Base-by-base conservation (phyloP, 1,140 invertebrate genomes). In the Mamestra configurata region DNA sequence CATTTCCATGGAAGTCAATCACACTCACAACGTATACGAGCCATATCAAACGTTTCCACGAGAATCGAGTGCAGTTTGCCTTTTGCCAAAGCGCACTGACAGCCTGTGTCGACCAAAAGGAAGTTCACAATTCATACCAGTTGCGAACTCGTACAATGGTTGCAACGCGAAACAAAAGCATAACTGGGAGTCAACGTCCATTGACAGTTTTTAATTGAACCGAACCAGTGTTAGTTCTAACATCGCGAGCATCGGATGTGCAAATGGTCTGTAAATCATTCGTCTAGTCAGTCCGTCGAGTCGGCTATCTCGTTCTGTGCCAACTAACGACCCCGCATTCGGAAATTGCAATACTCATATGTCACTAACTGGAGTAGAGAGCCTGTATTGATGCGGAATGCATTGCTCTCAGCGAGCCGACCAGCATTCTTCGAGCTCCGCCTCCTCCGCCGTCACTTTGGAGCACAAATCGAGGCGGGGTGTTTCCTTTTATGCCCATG, bases 291-390 rank as follows among this genome's bases (percentile, higher is more conserved):
- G 85, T 87, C 82, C 85, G 85, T 88, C 82, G 85, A 73, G 76
- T 82, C 77, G 57, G 66, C 82, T 84, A 85, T 89, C 85, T 84
- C 84, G 79, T 76, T 80, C 80, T 81, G 78, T 85, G 55, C 79
- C 84, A 84, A 89, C 86, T 89, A 91, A 90, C 88, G 87, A 90
- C 86, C 83, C 82, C 79, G 83, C 87, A 82, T 86, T 91, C 88
- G 89, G 89, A 93, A 93, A 93, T 93, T 91, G 89, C 88, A 89
- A 91, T 91, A 89, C 89, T 92, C 89, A 88, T 90, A 89, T 91
- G 91, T 92, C 90, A 92, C 88, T 81, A 86, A 84, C 82, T 83
- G 83, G 80, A 84, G 82, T 85, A 80, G 84, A 87, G 85, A 81
- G 84, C 83, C 82, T 86, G 84, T 88, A 89, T 89, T 89, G 88